Base-by-base conservation (phyloP, 2,888 invertebrate species). In the Morpho deidamia region DNA sequence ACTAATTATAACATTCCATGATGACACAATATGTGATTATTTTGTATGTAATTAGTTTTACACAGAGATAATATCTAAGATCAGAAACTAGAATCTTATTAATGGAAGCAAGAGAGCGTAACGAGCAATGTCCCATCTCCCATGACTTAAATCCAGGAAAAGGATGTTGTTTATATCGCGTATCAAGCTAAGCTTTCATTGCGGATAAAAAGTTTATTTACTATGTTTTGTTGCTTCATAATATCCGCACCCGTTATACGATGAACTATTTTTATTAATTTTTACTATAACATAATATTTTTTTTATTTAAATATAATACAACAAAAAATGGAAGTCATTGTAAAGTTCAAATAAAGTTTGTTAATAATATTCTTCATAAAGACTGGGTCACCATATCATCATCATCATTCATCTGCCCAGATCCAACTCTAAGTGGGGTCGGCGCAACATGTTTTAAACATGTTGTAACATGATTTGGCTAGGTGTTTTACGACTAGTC, bases 1-100 rank as follows among this genome's bases (percentile, higher is more conserved):
- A 45, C 42, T 55, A 56, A 58, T 61, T 59, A 59, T 33, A 51
- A 53, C 70, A 70, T 77, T 65, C 71, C 77, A 70, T 76, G 76
- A 73, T 74, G 72, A 74, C 72, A 76, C 72, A 77, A 76, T 67
- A 69, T 62, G 71, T 74, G 69, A 76, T 75, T 74, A 74, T 68
- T 65, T 70, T 67, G 68, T 75, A 53, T 35, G 51, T 62, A 83
- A 82, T 81, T 76, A 78, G 62, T 60, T 68, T 67, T 54, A 68
- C 69, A 68, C 68, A 65, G 65, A 63, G 73, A 72, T 72, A 68
- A 67, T 76, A 79, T 77, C 74, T 69, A 55, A 59, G 66, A 70
- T 67, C 71, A 77, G 74, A 78, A 76, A 78, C 78, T 74, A 73
- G 72, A 78, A 73, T 77, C 41, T 69, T 72, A 79, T 81, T 74